phyloP scores from a whole-genome alignment of 2,113 vertebrate genomes.

The Perognathus longimembris region DNA sequence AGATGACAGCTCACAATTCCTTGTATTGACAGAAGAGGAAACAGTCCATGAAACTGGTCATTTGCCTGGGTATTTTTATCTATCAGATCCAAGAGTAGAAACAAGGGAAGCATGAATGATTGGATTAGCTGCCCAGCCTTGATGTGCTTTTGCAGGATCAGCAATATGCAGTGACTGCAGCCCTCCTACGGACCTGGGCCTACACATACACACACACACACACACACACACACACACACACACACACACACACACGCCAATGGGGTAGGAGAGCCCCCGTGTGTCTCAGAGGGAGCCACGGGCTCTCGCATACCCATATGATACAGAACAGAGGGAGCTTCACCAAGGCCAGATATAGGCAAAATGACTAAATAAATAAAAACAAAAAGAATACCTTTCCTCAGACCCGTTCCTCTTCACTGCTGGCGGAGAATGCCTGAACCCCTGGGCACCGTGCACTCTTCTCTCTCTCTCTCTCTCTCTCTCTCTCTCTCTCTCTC shows the following conservation, averaged over 20 bases:
- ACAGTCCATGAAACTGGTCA: constrained; percentile 81
- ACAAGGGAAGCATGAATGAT: constrained; percentile 77
- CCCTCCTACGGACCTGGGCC: neutral
- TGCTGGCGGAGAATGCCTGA: neutral
- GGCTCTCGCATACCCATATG: neutral
- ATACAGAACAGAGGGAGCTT: neutral
- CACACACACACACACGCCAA: neutral
- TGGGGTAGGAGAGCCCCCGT: rapidly evolving
- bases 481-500: neutral
- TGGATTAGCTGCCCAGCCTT: constrained; percentile 58
- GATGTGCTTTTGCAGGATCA: constrained; percentile 48
- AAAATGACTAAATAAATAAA: rapidly evolving
- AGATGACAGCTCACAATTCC: constrained; percentile 77
- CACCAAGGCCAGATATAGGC: neutral
- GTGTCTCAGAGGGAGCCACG: neutral
- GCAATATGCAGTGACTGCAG: constrained; percentile 52
- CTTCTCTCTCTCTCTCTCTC: neutral
- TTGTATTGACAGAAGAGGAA: constrained; percentile 81
- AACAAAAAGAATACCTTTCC: neutral
- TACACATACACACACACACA: too few relatives aligned
- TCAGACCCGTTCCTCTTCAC: neutral
- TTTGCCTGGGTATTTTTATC: constrained; percentile 81
- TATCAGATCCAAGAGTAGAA: constrained; percentile 68
- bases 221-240: neutral
- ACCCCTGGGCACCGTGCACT: neutral